These are phyloP conservation scores for Caenorhabditis zanzibari DNA, from an alignment of 2,888 invertebrate species.

Conservation along the genomic window DNA sequence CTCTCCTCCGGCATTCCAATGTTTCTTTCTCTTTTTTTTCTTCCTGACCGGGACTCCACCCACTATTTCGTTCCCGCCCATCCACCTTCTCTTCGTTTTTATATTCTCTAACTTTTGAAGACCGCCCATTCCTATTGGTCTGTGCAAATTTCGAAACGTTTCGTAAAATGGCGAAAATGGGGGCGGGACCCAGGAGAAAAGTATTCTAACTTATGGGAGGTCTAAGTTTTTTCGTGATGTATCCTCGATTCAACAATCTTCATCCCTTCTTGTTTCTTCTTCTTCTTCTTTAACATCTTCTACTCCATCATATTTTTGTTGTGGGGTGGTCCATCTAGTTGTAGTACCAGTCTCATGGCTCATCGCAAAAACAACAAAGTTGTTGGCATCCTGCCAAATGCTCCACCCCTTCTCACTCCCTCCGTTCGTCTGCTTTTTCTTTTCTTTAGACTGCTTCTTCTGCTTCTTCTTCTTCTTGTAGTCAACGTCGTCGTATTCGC, in stretches of 20 bases:
- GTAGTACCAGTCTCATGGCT: slow-evolving; percentile 36
- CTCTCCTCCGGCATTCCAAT: slow-evolving; percentile 32
- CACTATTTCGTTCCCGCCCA: slow-evolving; percentile 55
- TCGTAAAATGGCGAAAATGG: slow-evolving; percentile 46
- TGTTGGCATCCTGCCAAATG: slow-evolving; percentile 59
- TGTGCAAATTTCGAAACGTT: slow-evolving; percentile 60
- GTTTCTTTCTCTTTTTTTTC: slow-evolving; percentile 35
- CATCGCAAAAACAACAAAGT: slow-evolving; percentile 63
- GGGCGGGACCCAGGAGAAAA: slow-evolving; percentile 11
- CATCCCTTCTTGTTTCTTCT: slow-evolving; percentile 33
- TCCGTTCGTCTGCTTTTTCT: slow-evolving; percentile 55
- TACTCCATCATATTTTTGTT: slow-evolving; percentile 56
- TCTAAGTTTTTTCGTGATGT: slow-evolving; percentile 37
- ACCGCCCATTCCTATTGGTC: slow-evolving; percentile 23
- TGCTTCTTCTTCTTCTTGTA: slow-evolving; percentile 42
- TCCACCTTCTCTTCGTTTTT: slow-evolving; percentile 24
- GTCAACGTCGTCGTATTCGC: slow-evolving; percentile 36
- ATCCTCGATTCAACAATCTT: slow-evolving; percentile 23
- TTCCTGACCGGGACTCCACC: slow-evolving; percentile 47
- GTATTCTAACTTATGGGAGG: slow-evolving; percentile 13
- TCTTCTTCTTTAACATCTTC: slow-evolving; percentile 11
- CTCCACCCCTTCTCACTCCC: slow-evolving; percentile 33
- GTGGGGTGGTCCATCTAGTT: slow-evolving; percentile 42
- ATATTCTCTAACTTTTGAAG: slow-evolving; percentile 8
- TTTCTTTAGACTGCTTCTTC: slow-evolving; percentile 20